These are phyloP conservation scores for Sebastes dallii DNA, from an alignment of 2,797 vertebrate species.

Conservation along the genomic window DNA sequence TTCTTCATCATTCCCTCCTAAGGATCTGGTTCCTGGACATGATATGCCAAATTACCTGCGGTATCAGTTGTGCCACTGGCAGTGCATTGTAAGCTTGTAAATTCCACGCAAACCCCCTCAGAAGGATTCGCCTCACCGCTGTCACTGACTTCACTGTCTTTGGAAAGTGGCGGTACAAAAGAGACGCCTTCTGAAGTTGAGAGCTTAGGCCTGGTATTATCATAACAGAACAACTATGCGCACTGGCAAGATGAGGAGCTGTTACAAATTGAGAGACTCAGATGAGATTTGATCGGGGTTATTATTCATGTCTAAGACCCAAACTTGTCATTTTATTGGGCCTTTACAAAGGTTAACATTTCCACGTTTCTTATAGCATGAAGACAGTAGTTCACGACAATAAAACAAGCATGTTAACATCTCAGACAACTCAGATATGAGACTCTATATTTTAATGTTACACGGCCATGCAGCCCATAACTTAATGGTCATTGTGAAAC, in stretches of 20 bases:
- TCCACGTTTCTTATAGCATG: slow-evolving; percentile 13
- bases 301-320: slow-evolving; percentile 68
- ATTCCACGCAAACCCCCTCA: slow-evolving; percentile 75
- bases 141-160: slow-evolving; percentile 81
- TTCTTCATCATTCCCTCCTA: slow-evolving; percentile 79
- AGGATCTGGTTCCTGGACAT: slow-evolving; percentile 86
- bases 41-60: slow-evolving; percentile 86
- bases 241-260: slow-evolving; percentile 78
- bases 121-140: slow-evolving; percentile 76
- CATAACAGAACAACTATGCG: slow-evolving; percentile 71
- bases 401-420: slow-evolving; percentile 50
- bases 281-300: slow-evolving; percentile 75
- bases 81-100: slow-evolving; percentile 80
- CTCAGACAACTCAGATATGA: slow-evolving; percentile 27
- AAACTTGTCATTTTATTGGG: slow-evolving; percentile 61
- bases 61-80: slow-evolving; percentile 81
- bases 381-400: slow-evolving; percentile 33
- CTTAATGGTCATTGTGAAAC: slow-evolving; percentile 51
- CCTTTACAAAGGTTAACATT: slow-evolving; percentile 51
- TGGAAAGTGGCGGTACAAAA: slow-evolving; percentile 68
- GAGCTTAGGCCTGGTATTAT: slow-evolving; percentile 76
- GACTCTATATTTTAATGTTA: slow-evolving; percentile 36
- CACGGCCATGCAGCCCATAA: slow-evolving; percentile 26
- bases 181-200: slow-evolving; percentile 72
- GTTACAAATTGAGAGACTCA: slow-evolving; percentile 71